phyloP scores from a whole-genome alignment of 2,797 vertebrate genomes.

The Spheniscus humboldti region DNA sequence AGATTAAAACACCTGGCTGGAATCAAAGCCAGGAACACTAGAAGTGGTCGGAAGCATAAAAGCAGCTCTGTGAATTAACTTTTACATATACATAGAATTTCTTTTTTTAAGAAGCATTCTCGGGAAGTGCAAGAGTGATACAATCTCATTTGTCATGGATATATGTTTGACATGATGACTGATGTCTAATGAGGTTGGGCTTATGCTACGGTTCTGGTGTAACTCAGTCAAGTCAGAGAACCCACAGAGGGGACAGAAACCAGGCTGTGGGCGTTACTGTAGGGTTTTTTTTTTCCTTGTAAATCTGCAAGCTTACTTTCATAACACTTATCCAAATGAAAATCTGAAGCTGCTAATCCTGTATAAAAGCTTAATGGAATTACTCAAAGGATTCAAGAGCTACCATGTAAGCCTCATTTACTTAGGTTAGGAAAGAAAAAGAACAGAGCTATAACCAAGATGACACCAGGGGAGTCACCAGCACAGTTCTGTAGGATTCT shows the following conservation, averaged over 20 bases:
- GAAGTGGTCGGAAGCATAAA: background rate
- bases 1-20: background rate
- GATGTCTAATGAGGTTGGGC: rapidly evolving
- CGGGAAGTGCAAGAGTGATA: background rate
- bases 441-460: background rate
- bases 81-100: background rate
- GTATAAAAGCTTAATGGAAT: conserved; percentile 40
- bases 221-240: background rate
- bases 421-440: background rate
- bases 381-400: conserved; percentile 11
- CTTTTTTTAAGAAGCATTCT: background rate
- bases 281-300: background rate
- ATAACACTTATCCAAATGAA: conserved; percentile 32
- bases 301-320: conserved; percentile 20
- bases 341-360: conserved; percentile 47
- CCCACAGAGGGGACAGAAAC: background rate
- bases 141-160: background rate
- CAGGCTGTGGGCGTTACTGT: background rate
- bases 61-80: background rate
- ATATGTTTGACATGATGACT: background rate
- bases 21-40: background rate
- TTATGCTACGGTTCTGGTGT: background rate
- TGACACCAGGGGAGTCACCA: background rate
- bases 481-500: background rate
- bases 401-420: background rate